A percentile compares a stretch with the other conserved stretches of the same genome.
Evolutionary conservation across 2,113 vertebrate species (phyloP).

Genomic region (Planiliza haematocheilus): DNA sequence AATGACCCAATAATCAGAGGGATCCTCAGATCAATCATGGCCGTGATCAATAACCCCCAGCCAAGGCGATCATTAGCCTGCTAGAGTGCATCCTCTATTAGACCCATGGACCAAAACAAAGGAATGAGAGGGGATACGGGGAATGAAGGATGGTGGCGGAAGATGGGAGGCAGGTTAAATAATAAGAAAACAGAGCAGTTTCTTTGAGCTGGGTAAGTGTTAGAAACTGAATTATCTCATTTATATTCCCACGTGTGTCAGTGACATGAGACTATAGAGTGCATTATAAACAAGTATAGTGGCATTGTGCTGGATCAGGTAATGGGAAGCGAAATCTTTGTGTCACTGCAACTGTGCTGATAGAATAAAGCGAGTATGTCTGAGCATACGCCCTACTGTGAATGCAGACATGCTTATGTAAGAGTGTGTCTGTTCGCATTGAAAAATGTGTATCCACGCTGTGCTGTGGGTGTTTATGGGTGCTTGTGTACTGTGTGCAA

Average conservation of each 20-base stretch:
- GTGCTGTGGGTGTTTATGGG: constrained; percentile 14
- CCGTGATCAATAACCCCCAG: constrained; percentile 81
- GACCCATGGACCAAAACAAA: constrained; percentile 75
- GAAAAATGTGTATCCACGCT: constrained; percentile 1
- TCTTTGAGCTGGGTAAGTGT: constrained; percentile 5
- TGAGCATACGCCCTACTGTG: background rate
- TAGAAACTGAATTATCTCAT: constrained; percentile 5
- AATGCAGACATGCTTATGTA: constrained; percentile 1
- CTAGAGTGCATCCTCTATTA: constrained; percentile 83
- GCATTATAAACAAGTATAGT: background rate
- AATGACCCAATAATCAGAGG: constrained; percentile 85
- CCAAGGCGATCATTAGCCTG: constrained; percentile 82
- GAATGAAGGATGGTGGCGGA: constrained; percentile 44
- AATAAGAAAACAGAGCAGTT: constrained; percentile 16
- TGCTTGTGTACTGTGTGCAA: constrained; percentile 18
- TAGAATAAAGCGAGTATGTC: constrained; percentile 3
- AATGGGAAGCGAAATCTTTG: constrained; percentile 15
- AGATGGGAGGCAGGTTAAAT: constrained; percentile 19
- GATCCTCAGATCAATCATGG: constrained; percentile 93
- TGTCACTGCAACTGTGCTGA: background rate
- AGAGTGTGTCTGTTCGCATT: background rate
- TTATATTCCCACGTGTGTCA: constrained; percentile 11
- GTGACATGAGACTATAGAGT: background rate
- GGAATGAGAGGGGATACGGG: constrained; percentile 44
- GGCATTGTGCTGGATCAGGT: background rate